These are phyloP conservation scores for Ailurus styani DNA, from an alignment of 2,113 vertebrate species.

Conservation along the genomic window DNA sequence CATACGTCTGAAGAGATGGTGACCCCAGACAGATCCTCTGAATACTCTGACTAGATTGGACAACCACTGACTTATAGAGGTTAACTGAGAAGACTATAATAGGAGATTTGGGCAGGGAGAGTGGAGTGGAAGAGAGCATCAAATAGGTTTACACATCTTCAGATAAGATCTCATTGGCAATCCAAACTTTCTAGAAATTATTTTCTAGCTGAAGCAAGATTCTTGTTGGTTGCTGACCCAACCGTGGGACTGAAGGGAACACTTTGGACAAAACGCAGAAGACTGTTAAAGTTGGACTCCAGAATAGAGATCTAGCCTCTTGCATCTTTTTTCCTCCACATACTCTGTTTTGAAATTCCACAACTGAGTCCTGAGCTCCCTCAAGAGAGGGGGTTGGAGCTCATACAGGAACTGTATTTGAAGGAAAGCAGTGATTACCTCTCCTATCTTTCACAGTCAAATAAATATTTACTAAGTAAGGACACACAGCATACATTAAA, in stretches of 20 bases:
- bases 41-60: not conserved
- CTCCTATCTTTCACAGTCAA: constrained; percentile 69
- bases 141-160: not conserved
- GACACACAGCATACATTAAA: constrained; percentile 78
- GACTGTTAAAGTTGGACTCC: constrained; percentile 2
- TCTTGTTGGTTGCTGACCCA: not conserved
- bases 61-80: not conserved
- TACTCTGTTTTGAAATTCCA: constrained; percentile 26
- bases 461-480: constrained; percentile 79
- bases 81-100: not conserved
- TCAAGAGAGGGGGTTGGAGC: not conserved
- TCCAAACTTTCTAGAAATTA: not conserved
- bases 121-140: not conserved
- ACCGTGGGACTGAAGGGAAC: not conserved
- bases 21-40: not conserved
- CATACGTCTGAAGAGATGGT: not conserved
- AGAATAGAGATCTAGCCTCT: not conserved
- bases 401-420: constrained; percentile 24
- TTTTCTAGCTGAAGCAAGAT: not conserved
- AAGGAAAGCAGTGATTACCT: constrained; percentile 60
- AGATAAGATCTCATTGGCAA: not conserved
- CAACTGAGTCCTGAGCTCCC: not conserved
- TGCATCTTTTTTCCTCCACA: not conserved
- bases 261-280: not conserved
- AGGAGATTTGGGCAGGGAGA: not conserved